These are phyloP conservation scores for Petrocephalus microphthalmus DNA, from an alignment of 2,113 vertebrate genomes.

Conservation along the genomic window DNA sequence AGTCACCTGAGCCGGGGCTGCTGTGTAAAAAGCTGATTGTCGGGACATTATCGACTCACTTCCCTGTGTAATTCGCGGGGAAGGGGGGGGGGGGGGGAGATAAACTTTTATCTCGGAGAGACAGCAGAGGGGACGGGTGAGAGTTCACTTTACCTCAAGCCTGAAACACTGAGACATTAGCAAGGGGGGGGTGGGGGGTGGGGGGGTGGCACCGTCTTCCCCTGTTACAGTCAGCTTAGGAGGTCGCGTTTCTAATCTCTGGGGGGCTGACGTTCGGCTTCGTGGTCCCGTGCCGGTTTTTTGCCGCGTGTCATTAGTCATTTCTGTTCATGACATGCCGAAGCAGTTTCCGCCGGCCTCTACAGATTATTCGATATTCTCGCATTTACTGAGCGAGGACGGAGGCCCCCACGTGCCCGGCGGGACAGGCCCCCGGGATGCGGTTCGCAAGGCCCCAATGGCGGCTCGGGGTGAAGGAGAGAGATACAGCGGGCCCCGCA, in stretches of 20 bases:
- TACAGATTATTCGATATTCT: background rate
- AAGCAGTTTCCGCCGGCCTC: background rate
- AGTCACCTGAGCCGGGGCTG: slow-evolving; percentile 49
- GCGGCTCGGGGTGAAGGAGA: background rate
- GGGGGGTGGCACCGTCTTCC: background rate
- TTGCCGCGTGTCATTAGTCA: slow-evolving; percentile 8
- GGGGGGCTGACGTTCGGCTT: background rate
- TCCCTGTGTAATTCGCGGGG: slow-evolving; percentile 61
- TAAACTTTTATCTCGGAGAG: slow-evolving; percentile 62
- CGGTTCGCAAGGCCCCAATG: background rate
- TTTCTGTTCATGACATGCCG: background rate
- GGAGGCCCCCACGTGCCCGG: background rate
- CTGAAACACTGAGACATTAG: slow-evolving; percentile 22
- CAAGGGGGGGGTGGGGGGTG: background rate
- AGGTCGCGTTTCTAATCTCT: slow-evolving; percentile 22
- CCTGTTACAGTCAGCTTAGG: slow-evolving; percentile 11
- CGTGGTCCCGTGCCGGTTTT: background rate
- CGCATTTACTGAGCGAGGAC: background rate
- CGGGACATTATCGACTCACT: slow-evolving; percentile 61
- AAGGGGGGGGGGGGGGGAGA: slow-evolving; percentile 38
- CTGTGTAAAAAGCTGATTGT: slow-evolving; percentile 62
- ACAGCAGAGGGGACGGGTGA: slow-evolving; percentile 49
- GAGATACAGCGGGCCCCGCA: background rate
- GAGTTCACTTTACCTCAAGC: slow-evolving; percentile 24
- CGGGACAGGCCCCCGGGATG: background rate